Conservation (phyloP, 2,888 invertebrate genomes). For the Coelinius sp. region DNA sequence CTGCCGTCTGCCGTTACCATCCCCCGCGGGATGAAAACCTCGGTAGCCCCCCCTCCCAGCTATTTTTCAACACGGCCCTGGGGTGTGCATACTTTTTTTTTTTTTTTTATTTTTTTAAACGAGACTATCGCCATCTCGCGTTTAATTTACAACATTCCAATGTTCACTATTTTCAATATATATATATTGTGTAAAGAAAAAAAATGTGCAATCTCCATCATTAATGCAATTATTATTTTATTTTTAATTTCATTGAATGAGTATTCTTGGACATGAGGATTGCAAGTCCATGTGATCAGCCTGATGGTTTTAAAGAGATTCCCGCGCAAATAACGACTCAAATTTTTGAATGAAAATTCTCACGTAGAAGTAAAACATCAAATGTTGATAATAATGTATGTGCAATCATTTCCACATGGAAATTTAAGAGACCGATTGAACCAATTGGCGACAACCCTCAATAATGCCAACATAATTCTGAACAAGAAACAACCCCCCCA, state of each 20-base stretch:
- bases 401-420: too few relatives aligned
- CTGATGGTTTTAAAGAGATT: neutral
- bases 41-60: neutral
- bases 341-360: neutral
- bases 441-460: too few relatives aligned
- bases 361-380: too few relatives aligned
- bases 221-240: too few relatives aligned
- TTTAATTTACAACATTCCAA: slow-evolving; percentile 62
- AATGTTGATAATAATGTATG: too few relatives aligned
- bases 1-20: slow-evolving; percentile 14
- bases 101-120: too few relatives aligned
- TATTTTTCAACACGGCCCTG: slow-evolving; percentile 56
- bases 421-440: too few relatives aligned
- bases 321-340: neutral
- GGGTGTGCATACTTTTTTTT: slow-evolving; percentile 53
- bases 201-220: too few relatives aligned
- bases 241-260: too few relatives aligned
- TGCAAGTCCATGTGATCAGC: neutral
- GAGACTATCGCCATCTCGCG: slow-evolving; percentile 64
- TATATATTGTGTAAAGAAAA: too few relatives aligned
- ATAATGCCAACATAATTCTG: neutral
- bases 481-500: too few relatives aligned
- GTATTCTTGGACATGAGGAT: too few relatives aligned
- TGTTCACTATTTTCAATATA: slow-evolving; percentile 56
- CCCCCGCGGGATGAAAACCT: slow-evolving; percentile 19